Base-by-base conservation (phyloP, 2,113 vertebrate species). In the Saccopteryx leptura region DNA sequence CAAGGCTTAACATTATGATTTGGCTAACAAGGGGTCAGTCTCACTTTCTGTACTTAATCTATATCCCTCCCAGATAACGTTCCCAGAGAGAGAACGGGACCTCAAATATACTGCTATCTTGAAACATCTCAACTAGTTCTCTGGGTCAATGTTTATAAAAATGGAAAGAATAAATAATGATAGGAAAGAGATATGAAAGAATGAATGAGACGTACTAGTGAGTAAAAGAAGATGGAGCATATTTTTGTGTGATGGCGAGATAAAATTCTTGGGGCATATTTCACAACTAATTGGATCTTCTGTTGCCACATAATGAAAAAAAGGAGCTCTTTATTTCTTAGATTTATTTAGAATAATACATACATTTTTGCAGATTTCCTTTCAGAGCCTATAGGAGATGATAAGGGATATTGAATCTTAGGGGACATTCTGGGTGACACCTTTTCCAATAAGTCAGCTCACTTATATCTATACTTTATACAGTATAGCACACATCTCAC, bases 311-410 rank as follows among this genome's bases (percentile, higher is more conserved):
- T 24, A 5, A 60, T 46, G 4, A 7, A 75, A 90, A 89, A 28
- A 75, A 89, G 9, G 9, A 52, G 33, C 58, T 65, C 69, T 74
- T 54, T 65, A 63, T 72, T 81, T 80, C 52, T 50, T 79, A 56
- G 17, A 60, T 68, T 65, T 87, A 23, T 88, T 92, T 60, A 80
- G 11, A 4, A 46, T 24, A 75, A 54, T 24, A 24, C 14, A 68
- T 60, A 90, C 46, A 54, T 54, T 84, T 66, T 24, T 48, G 39
- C 50, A 52, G 46, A 79, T 94, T 91, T 91, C 65, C 61, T 94
- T 60, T 69, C 28, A 71, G 63, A 69, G 26, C 48, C 28, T 65
- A 3, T 39, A 39, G 39, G 39, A 39, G 15, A 4, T 39, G 18
- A 68, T 26, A 90, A 72, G 15, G 26, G n/a, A n/a, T 56, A 31